Conservation (phyloP, 2,113 vertebrate genomes). For the Siniperca knerii region DNA sequence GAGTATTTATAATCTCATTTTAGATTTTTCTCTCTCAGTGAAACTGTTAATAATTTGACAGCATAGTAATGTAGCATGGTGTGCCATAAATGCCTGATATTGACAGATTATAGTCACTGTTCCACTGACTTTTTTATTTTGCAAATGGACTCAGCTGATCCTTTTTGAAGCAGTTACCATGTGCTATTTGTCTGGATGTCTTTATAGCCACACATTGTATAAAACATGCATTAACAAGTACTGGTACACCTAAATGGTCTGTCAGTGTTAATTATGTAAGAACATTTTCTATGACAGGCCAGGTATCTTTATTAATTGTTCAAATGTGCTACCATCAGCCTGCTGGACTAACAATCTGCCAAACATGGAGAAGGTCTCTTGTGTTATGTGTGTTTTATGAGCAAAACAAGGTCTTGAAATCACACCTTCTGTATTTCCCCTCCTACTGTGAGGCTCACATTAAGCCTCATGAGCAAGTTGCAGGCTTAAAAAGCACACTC, state of each 20-base stretch:
- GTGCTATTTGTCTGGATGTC: background rate
- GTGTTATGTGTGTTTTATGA: conserved; percentile 28
- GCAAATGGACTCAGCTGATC: background rate
- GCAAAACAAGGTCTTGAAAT: conserved; percentile 21
- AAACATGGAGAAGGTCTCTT: background rate
- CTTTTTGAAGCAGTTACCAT: background rate
- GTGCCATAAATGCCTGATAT: background rate
- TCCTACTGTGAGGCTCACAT: conserved; percentile 30
- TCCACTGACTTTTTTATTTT: background rate
- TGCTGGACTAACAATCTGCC: conserved; percentile 3
- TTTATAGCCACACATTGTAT: background rate
- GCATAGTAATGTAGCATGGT: background rate
- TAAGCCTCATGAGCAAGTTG: conserved; percentile 11
- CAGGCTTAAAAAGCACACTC: conserved; percentile 21
- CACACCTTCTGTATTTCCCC: conserved; percentile 7
- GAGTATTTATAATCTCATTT: background rate
- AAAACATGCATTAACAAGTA: background rate
- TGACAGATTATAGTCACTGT: background rate
- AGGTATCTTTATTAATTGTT: conserved; percentile 2
- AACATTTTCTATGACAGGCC: background rate
- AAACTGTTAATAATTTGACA: background rate
- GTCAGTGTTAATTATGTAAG: background rate
- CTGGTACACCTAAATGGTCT: background rate
- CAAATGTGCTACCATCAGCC: background rate
- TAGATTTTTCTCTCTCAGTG: background rate